A percentile compares a stretch with the other conserved stretches of the same genome.
Evolutionary conservation across 2,888 invertebrate genomes (phyloP).

Genomic region (Mythimna vitellina): DNA sequence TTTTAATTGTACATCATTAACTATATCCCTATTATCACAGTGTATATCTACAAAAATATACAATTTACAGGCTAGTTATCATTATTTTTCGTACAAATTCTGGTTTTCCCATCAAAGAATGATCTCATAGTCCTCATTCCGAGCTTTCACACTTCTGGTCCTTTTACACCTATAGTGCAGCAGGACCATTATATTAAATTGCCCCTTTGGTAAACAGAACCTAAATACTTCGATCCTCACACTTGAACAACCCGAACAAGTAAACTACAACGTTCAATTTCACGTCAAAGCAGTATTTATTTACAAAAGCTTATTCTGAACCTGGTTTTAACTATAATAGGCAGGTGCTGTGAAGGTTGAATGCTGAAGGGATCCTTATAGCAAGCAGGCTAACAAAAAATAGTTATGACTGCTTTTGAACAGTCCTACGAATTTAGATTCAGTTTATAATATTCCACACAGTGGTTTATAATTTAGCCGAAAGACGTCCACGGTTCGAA

Average conservation of each 20-base stretch:
- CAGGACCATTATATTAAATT: not conserved
- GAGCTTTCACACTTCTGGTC: not conserved
- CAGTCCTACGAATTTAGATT: no score
- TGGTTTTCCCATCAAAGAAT: not conserved
- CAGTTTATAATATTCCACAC: no score
- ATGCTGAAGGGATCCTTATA: not conserved
- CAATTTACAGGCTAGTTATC: no score
- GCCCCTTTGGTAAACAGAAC: conserved; percentile 14
- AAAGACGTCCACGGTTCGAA: no score
- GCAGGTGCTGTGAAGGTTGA: not conserved
- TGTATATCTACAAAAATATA: no score
- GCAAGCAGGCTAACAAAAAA: not conserved
- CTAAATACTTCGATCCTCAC: conserved; percentile 6
- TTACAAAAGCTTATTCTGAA: conserved; percentile 31
- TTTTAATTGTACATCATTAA: no score
- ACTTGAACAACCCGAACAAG: conserved; percentile 20
- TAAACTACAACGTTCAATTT: conserved; percentile 10
- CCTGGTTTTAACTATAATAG: not conserved
- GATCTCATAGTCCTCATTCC: not conserved
- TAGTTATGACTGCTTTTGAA: no score
- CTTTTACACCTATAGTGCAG: not conserved
- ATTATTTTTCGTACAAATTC: no score
- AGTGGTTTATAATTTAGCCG: no score
- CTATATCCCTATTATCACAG: no score
- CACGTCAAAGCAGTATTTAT: conserved; percentile 17